Evolutionary conservation across 2,888 invertebrate genomes (phyloP).

Genomic region (Mesopsocus fuscifrons): DNA sequence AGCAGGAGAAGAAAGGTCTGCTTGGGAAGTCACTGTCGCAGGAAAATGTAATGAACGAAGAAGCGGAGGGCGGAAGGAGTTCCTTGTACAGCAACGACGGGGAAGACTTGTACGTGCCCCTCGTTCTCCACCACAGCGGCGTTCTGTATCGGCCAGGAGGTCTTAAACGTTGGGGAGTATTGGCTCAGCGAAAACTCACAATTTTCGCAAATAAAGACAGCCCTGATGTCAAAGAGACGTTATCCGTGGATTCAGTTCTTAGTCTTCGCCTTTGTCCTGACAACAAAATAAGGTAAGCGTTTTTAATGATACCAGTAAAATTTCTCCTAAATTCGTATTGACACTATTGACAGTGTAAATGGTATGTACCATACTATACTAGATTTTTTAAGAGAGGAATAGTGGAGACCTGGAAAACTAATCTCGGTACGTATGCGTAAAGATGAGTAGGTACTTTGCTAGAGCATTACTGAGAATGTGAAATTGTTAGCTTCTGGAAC

Average conservation of each 20-base stretch:
- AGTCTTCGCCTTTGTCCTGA: conserved; percentile 44
- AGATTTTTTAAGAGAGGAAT: too few species aligned
- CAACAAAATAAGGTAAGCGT: conserved; percentile 27
- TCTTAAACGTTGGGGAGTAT: conserved; percentile 47
- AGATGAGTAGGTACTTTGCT: too few species aligned
- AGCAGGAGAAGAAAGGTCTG: conserved; percentile 20
- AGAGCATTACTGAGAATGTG: too few species aligned
- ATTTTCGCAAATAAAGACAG: conserved; percentile 55
- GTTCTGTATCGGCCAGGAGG: conserved; percentile 30
- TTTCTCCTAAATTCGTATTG: too few species aligned
- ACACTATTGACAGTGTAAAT: too few species aligned
- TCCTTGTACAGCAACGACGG: conserved; percentile 24
- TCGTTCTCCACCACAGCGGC: conserved; percentile 38
- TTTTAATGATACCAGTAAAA: too few species aligned
- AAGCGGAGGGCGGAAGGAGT: conserved; percentile 8
- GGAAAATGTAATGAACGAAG: conserved; percentile 13
- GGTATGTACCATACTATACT: too few species aligned
- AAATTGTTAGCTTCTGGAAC: too few species aligned
- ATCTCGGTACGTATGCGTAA: too few species aligned
- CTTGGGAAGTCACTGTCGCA: conserved; percentile 20
- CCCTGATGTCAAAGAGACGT: conserved; percentile 45
- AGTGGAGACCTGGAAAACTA: too few species aligned
- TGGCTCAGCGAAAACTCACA: conserved; percentile 49
- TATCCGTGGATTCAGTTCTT: conserved; percentile 42
- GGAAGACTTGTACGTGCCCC: conserved; percentile 26